Base-by-base conservation (phyloP, 1,140 invertebrate species). In the Cardiocondyla obscurior region DNA sequence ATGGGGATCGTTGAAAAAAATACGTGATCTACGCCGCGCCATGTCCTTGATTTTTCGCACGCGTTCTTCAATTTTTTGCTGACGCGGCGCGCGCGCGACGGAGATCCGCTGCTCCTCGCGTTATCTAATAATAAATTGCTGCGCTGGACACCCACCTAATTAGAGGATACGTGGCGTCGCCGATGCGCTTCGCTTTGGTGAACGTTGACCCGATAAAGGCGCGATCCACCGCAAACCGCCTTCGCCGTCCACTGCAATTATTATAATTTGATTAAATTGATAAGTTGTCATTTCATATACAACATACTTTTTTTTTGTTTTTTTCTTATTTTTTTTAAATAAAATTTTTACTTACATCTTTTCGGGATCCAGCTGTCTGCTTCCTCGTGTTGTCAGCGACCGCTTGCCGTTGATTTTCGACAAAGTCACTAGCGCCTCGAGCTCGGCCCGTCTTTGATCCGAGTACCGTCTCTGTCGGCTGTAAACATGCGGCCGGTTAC, bases 401-500 rank as follows among this genome's bases (percentile, higher is more conserved):
- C 92, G 85, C 60, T 92, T 90, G 12, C 91, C 92, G 58, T 89
- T 92, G 83, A 94, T 88, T 84, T 91, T 92, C 5, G 87, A 86
- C 25, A 95, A 88, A 0, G 93, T 94, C 49, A 95, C 79, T 16
- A 95, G 82, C 0, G 95, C 95, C 86, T 95, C 94, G 83, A 95
- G 82, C 86, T 95, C 95, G 12, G 95, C 95, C 49, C 95, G 83
- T 57, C 95, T 88, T 83, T 95, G 95, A 88, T 95, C 95, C 36
- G 95, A 95, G 7, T 95, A 92, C 53, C 95, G 88, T 89, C 95
- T 95, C 55, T 94, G 89, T 79, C 95, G 94, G 89, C 73, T 91
- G 88, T n/a, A 74, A 79, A 86, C 81, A 87, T 3, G 42, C 16
- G 12, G 0, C 14, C 3, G 30, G 28, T 81, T 81, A 55, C 36